These are phyloP conservation scores for Ridgeia piscesae DNA, from an alignment of 1,140 invertebrate species.

Conservation along the genomic window DNA sequence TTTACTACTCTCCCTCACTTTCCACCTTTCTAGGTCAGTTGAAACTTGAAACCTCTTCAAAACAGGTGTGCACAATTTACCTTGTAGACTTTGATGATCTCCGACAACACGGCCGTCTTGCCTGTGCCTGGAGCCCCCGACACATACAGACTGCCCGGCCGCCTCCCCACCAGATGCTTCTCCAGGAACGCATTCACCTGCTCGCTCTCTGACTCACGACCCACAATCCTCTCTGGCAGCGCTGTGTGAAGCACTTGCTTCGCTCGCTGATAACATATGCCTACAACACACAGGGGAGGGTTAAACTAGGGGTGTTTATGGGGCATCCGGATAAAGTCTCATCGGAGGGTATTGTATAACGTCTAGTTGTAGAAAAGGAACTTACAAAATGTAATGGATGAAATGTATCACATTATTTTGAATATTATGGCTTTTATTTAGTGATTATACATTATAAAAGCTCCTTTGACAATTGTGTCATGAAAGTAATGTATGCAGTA, in stretches of 20 bases:
- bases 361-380: too few species aligned
- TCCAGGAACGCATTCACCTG: constrained; percentile 72
- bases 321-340: too few species aligned
- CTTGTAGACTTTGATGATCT: constrained; percentile 65
- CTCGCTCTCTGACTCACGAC: constrained; percentile 75
- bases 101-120: constrained; percentile 84
- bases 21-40: too few species aligned
- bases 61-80: constrained; percentile 11
- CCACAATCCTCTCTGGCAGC: constrained; percentile 69
- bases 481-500: too few species aligned
- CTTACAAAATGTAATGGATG: too few species aligned
- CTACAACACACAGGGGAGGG: not conserved
- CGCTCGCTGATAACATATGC: constrained; percentile 43
- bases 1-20: too few species aligned
- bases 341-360: too few species aligned
- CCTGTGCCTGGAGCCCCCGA: constrained; percentile 96
- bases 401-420: too few species aligned
- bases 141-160: constrained; percentile 83
- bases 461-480: too few species aligned
- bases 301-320: not conserved
- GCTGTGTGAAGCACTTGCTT: constrained; percentile 72
- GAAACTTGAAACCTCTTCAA: too few species aligned
- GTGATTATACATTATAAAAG: too few species aligned
- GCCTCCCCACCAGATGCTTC: constrained; percentile 67
- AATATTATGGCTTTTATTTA: too few species aligned